These are phyloP conservation scores for Thunnus albacares DNA, from an alignment of 2,797 vertebrate species.

Conservation along the genomic window DNA sequence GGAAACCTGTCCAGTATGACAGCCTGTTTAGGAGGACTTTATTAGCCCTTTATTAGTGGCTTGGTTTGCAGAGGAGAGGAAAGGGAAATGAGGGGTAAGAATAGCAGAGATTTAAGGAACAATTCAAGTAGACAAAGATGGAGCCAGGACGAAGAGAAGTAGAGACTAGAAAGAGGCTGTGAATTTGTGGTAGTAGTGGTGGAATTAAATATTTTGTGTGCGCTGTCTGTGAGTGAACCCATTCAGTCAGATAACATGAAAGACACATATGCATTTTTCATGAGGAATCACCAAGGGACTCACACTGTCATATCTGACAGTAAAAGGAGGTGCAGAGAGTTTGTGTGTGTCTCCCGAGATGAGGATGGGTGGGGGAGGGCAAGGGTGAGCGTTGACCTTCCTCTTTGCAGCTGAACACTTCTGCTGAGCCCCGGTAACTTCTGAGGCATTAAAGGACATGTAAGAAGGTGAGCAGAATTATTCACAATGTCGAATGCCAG, in stretches of 20 bases:
- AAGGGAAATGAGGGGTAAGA: not conserved
- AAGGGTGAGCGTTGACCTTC: constrained; percentile 42
- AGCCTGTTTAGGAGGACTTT: constrained; percentile 52
- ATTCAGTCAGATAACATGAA: constrained; percentile 59
- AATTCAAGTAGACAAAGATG: not conserved
- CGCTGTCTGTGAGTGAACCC: constrained; percentile 32
- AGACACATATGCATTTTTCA: constrained; percentile 64
- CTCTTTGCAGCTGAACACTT: constrained; percentile 42
- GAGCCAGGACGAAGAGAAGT: not conserved
- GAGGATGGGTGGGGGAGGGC: not conserved
- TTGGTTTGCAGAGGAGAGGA: not conserved
- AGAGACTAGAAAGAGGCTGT: not conserved
- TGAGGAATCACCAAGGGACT: constrained; percentile 48
- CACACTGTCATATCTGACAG: constrained; percentile 62
- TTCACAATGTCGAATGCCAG: constrained; percentile 26
- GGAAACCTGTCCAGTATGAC: constrained; percentile 51
- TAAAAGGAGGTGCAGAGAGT: constrained; percentile 27
- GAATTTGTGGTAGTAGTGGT: constrained; percentile 1
- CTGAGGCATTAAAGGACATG: constrained; percentile 19
- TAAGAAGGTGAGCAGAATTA: constrained; percentile 22
- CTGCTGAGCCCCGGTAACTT: constrained; percentile 24
- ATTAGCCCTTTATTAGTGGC: constrained; percentile 22
- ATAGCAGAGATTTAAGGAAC: constrained; percentile 20
- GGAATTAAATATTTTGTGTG: not conserved
- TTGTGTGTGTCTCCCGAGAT: constrained; percentile 13